Base-by-base conservation (phyloP, 2,888 invertebrate species). In the Torymus texanus region DNA sequence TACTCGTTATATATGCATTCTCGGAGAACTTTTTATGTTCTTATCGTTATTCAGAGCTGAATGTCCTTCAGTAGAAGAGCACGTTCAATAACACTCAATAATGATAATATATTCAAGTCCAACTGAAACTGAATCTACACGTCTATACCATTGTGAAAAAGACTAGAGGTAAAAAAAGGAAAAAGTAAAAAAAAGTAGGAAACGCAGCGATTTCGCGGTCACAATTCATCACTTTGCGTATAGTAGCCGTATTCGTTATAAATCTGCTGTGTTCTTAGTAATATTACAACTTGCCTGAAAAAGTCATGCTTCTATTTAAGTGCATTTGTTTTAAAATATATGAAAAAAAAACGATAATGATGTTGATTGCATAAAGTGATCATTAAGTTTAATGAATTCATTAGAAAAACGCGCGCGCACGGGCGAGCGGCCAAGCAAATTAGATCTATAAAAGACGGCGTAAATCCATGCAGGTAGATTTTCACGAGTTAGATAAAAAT, bases 1-100 rank as follows among this genome's bases (percentile, higher is more conserved):
- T 68, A 68, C 56, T 50, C 41, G n/a, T 41, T 70, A 41, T 29
- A 4, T 70, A 41, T 29, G 12, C n/a, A 13, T 70, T 70, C 68
- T 58, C 11, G 68, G 18, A 18, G 58, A 58, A 18, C 16, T 12
- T 16, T 11, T 29, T 14, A 18, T 12, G 12, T 41, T 70, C 41
- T 56, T 41, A 70, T 58, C 24, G 58, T 58, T 58, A 55, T 29
- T 53, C 67, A 29, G 53, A 18, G 11, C 12, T 58, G 41, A 58
- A 70, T 41, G 58, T 70, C 68, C 68, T 70, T 62, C 62, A 14
- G 12, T 62, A 62, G 13, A 21, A 24, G 24, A 29, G 11, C 14
- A 61, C 11, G 16, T 2, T 59, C 62, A 18, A 12, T 41, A 41
- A 41, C 41, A 41, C 41, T 13, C 66, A 16, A 63, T 63, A 63